phyloP scores from a whole-genome alignment of 2,113 vertebrate genomes.

The Centropus bengalensis region DNA sequence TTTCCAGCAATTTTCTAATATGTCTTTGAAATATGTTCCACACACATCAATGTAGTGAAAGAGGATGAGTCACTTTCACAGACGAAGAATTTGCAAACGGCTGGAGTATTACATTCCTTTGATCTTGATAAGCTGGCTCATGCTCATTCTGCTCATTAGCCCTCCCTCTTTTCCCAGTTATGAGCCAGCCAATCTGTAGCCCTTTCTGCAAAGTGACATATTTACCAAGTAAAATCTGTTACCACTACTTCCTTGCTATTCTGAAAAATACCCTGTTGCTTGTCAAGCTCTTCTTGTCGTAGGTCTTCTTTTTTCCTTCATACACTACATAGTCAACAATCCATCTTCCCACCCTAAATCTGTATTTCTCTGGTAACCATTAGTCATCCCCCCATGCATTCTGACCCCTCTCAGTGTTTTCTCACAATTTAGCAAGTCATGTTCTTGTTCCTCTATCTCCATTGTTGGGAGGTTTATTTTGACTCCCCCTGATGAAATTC shows the following conservation, averaged over 20 bases:
- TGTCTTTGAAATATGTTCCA: conserved; percentile 1
- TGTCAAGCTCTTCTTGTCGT: neutral
- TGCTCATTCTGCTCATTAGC: conserved; percentile 33
- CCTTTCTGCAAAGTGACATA: conserved; percentile 37
- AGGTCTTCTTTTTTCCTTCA: neutral
- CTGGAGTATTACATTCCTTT: conserved; percentile 31
- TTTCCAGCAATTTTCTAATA: neutral
- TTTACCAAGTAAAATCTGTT: conserved; percentile 58
- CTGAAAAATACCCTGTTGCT: conserved; percentile 21
- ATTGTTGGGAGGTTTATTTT: neutral
- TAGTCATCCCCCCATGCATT: neutral
- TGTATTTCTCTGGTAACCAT: neutral
- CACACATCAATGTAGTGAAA: neutral
- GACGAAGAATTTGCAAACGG: conserved; percentile 41
- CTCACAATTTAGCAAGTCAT: neutral
- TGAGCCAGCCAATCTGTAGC: conserved; percentile 51
- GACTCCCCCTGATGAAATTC: neutral
- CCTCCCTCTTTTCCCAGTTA: conserved; percentile 42
- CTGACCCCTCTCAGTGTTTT: neutral
- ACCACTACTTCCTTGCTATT: neutral
- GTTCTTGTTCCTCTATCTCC: neutral
- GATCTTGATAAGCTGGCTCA: conserved; percentile 19
- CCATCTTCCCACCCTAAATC: neutral
- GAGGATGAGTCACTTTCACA: conserved; percentile 34
- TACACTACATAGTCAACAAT: neutral